Conservation (phyloP, 92 coral and sea anemone species). For the Pocillopora meandrina region DNA sequence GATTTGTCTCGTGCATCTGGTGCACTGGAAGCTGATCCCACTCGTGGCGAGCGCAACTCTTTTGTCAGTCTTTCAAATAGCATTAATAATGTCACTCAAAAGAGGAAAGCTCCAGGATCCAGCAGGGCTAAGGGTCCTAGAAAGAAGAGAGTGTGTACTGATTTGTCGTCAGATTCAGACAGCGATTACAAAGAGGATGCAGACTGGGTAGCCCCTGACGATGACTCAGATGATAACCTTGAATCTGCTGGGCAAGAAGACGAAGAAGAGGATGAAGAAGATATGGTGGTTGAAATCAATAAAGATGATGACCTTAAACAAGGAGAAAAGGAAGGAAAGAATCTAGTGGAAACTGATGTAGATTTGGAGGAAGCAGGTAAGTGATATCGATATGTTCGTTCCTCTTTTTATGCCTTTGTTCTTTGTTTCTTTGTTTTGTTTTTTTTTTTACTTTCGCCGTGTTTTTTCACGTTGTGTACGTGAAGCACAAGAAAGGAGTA, state of each 20-base stretch:
- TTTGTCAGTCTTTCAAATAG: constrained; percentile 12
- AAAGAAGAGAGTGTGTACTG: constrained; percentile 26
- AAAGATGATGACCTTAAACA: neutral
- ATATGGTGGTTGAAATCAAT: neutral
- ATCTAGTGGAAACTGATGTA: neutral
- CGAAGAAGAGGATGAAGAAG: constrained; percentile 20
- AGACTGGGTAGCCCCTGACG: constrained; percentile 20
- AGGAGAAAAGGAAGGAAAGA: neutral
- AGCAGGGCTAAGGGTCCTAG: constrained; percentile 5
- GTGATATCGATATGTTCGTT: neutral
- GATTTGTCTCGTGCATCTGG: neutral
- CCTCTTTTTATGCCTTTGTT: neutral
- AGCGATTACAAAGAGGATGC: constrained; percentile 24
- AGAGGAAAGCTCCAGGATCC: constrained; percentile 30
- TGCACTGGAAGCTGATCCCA: neutral
- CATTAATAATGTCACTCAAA: neutral
- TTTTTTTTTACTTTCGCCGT: too few species aligned
- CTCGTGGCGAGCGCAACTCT: neutral
- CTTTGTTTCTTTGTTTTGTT: too few species aligned
- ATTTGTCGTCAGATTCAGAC: constrained; percentile 23
- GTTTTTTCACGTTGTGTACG: too few species aligned
- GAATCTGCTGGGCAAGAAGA: constrained; percentile 35
- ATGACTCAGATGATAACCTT: constrained; percentile 40
- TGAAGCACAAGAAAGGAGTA: too few species aligned
- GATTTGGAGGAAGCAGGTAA: neutral